A percentile compares a stretch with the other conserved stretches of the same genome.
These are phyloP conservation scores for Takifugu bimaculatus DNA, from an alignment of 2,113 vertebrate species.

Conservation along the genomic window DNA sequence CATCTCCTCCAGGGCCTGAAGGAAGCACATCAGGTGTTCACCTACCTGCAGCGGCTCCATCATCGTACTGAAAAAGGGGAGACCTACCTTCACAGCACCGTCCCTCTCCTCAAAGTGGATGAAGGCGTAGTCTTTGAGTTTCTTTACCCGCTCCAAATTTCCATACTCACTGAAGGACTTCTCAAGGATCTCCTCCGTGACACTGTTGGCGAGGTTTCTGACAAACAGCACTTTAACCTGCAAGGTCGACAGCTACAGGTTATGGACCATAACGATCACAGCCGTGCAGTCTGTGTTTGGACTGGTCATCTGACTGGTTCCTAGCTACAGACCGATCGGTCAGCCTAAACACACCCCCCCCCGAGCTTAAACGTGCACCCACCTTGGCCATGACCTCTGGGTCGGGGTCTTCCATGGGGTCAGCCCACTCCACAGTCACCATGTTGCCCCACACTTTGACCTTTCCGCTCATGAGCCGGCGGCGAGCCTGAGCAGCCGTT, in stretches of 20 bases:
- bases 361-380: conserved; percentile 9
- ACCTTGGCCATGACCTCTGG: conserved; percentile 99
- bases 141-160: conserved; percentile 97
- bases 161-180: conserved; percentile 91
- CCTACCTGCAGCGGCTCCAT: neutral
- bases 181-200: conserved; percentile 96
- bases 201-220: conserved; percentile 91
- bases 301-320: too few species aligned
- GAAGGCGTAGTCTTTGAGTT: conserved; percentile 97
- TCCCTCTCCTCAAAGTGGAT: conserved; percentile 96
- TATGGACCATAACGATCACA: too few species aligned
- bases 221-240: conserved; percentile 98
- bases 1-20: conserved; percentile 93
- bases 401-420: conserved; percentile 98
- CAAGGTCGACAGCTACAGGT: too few species aligned
- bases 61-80: neutral
- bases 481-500: conserved; percentile 93
- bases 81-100: conserved; percentile 89
- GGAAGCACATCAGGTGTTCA: neutral
- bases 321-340: too few species aligned
- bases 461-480: conserved; percentile 97
- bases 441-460: conserved; percentile 98
- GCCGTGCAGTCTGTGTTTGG: too few species aligned
- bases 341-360: too few species aligned
- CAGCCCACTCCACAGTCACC: conserved; percentile 98